Base-by-base conservation (phyloP, 2,888 invertebrate genomes). In the Drosophila vallismaia region DNA sequence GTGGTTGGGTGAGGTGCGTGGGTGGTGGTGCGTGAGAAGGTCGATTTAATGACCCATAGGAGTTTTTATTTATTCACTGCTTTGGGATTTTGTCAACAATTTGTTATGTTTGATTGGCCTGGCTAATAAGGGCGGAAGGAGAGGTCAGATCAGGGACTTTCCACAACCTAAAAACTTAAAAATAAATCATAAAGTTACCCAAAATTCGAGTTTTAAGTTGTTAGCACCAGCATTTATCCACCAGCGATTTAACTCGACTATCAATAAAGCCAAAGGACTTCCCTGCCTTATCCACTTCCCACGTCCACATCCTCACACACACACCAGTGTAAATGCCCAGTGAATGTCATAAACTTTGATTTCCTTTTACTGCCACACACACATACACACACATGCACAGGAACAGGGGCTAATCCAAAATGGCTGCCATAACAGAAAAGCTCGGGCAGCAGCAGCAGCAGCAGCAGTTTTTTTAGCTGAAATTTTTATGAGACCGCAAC, bases 311-410 rank as follows among this genome's bases (percentile, higher is more conserved):
- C 38, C 45, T 24, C 42, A 10, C 49, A 79, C 58, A 42, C 69
- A 60, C 57, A 66, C 60, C 68, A 75, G 64, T 86, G 63, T 68
- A 73, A 71, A 40, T 77, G 77, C 73, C 80, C 49, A 77, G 69
- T 67, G 81, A 80, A 81, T 84, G 87, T 72, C 76, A 81, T 82
- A 81, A 84, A 76, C 85, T 81, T 76, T 82, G 88, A 82, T 86
- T 82, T 82, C 79, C 78, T 84, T 63, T 71, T 42, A 53, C 40
- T 45, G 63, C 44, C 51, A 45, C 14, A 44, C 62, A 51, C 46
- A 8, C 52, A 4, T 48, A n/a, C 48, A 48, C 28, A 9, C 36
- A 3, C 45, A 49, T 46, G 33, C 29, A n/a, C 49, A 5, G 33
- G 42, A 33, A 6, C 26, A 48, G 46, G 60, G 55, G 73, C 72